These are phyloP conservation scores for Columba janthina DNA, from an alignment of 2,113 vertebrate genomes.

Conservation along the genomic window DNA sequence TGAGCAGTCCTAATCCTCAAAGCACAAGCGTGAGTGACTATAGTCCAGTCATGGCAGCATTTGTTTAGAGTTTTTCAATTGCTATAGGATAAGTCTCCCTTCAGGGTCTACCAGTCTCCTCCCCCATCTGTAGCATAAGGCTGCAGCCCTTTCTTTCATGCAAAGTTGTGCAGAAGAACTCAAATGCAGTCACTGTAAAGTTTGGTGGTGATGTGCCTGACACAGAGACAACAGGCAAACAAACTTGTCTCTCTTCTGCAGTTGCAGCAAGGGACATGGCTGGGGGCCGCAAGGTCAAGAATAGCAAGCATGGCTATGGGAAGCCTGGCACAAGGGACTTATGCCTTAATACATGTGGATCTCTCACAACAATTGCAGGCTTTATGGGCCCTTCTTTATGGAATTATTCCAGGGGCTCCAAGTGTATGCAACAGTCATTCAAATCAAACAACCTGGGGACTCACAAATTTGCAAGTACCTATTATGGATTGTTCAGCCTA, in stretches of 20 bases:
- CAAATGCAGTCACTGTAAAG: not conserved
- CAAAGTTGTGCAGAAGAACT: not conserved
- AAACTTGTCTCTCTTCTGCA: not conserved
- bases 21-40: not conserved
- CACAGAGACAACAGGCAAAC: not conserved
- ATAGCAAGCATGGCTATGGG: fast-evolving
- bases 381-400: not conserved
- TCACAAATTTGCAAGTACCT: not conserved
- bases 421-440: not conserved
- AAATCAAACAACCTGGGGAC: not conserved
- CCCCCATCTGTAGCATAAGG: not conserved
- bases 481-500: not conserved
- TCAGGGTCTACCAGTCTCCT: not conserved
- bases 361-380: not conserved
- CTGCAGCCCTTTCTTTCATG: not conserved
- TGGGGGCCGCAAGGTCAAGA: not conserved
- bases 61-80: not conserved
- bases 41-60: not conserved
- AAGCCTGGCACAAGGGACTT: not conserved
- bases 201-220: not conserved
- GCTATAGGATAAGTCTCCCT: not conserved
- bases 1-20: slow-evolving; percentile 13
- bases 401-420: not conserved
- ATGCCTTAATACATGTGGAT: not conserved
- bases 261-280: not conserved